phyloP scores from a whole-genome alignment of 2,797 vertebrate species.

The Gymnothorax reevesii region DNA sequence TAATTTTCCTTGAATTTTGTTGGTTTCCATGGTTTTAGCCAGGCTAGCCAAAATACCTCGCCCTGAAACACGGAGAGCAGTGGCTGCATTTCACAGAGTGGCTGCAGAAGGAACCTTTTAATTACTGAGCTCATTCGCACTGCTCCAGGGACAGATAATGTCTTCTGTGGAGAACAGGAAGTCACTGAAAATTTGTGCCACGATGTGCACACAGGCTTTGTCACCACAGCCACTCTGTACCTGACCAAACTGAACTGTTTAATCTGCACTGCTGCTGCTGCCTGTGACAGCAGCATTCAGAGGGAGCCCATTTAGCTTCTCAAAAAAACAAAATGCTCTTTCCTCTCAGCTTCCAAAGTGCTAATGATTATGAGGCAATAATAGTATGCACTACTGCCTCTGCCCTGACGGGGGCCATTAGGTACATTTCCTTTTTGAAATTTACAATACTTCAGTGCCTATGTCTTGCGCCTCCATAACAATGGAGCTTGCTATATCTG shows the following conservation, averaged over 20 bases:
- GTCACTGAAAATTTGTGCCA: constrained; percentile 21
- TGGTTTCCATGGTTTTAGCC: not conserved
- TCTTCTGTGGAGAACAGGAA: constrained; percentile 30
- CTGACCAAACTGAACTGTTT: not conserved
- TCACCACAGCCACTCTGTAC: not conserved
- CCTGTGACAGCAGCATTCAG: not conserved
- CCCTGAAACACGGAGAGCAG: not conserved
- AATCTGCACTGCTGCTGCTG: not conserved
- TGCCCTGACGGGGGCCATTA: not conserved
- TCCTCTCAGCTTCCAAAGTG: not conserved
- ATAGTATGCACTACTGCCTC: not conserved
- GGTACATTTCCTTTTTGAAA: not conserved
- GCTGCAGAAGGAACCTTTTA: constrained; percentile 42
- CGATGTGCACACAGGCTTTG: not conserved
- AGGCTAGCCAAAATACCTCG: constrained; percentile 19
- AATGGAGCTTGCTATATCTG: constrained; percentile 46
- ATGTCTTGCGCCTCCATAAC: constrained; percentile 39
- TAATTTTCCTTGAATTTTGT: not conserved
- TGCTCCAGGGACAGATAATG: constrained; percentile 20
- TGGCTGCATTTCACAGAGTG: not conserved
- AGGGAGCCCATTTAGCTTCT: not conserved
- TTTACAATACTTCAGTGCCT: not conserved
- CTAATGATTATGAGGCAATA: not conserved
- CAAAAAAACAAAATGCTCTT: not conserved
- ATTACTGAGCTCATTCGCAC: constrained; percentile 22